phyloP scores from a whole-genome alignment of 1,140 invertebrate species.

The Sycobia sp. region DNA sequence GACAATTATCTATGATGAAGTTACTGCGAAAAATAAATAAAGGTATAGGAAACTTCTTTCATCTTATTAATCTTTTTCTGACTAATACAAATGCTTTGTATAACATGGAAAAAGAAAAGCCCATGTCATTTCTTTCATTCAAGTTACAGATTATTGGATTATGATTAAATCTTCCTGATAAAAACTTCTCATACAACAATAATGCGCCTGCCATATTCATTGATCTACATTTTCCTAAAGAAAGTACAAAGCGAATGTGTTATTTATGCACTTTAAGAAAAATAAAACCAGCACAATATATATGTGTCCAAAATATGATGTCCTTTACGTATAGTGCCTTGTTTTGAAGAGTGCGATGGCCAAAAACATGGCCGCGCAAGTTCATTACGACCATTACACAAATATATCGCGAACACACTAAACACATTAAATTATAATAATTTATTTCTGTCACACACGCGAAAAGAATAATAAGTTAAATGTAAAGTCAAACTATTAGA shows the following conservation, averaged over 20 bases:
- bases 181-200: slow-evolving; percentile 1
- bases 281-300: neutral
- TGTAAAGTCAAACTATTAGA: too few relatives aligned
- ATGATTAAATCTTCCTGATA: too few relatives aligned
- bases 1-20: neutral
- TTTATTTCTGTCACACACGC: too few relatives aligned
- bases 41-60: too few relatives aligned
- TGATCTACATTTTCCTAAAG: neutral
- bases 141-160: neutral
- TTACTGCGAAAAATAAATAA: too few relatives aligned
- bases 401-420: too few relatives aligned
- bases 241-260: slow-evolving; percentile 1
- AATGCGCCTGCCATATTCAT: neutral
- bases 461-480: too few relatives aligned
- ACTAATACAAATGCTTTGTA: neutral
- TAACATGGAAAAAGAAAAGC: neutral
- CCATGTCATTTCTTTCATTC: neutral
- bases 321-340: neutral
- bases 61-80: neutral
- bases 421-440: too few relatives aligned
- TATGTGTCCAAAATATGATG: neutral
- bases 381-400: too few relatives aligned
- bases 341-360: too few relatives aligned
- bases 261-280: neutral
- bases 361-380: too few relatives aligned